phyloP scores from a whole-genome alignment of 2,888 invertebrate genomes.

The Tinea trinotella region DNA sequence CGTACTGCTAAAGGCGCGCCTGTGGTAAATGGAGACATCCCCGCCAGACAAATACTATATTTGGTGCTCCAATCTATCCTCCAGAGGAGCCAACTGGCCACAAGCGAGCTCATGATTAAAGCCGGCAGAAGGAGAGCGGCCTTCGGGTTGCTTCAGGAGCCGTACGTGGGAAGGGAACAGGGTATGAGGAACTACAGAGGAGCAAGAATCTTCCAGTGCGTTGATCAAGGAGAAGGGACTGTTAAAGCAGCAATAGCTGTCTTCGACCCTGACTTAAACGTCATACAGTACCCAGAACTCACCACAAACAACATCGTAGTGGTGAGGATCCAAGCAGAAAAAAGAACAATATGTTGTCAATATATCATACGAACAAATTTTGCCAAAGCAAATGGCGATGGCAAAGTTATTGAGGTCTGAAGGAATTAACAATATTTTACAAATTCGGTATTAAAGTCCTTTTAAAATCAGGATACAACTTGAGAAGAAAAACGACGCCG shows the following conservation, averaged over 20 bases:
- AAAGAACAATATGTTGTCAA: too few species aligned
- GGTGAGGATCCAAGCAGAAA: slow-evolving; percentile 19
- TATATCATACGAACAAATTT: too few species aligned
- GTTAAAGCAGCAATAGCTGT: slow-evolving; percentile 20
- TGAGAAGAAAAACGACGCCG: too few species aligned
- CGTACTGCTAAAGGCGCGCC: too few species aligned
- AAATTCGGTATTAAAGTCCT: too few species aligned
- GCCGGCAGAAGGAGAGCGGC: background rate
- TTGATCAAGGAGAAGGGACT: slow-evolving; percentile 3
- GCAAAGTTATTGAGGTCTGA: too few species aligned
- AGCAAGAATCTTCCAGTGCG: slow-evolving; percentile 16
- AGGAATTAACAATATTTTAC: too few species aligned
- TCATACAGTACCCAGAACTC: slow-evolving; percentile 12
- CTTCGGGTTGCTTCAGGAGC: slow-evolving; percentile 16
- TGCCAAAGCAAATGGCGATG: too few species aligned
- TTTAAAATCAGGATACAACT: too few species aligned
- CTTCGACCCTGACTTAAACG: slow-evolving; percentile 8
- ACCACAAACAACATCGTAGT: too few species aligned
- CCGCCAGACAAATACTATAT: background rate
- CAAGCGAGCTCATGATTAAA: slow-evolving; percentile 13
- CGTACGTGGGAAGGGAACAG: too few species aligned
- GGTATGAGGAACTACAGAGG: slow-evolving; percentile 10
- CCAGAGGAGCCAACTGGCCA: slow-evolving; percentile 18
- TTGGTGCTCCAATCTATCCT: slow-evolving; percentile 19
- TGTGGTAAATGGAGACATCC: too few species aligned